Base-by-base conservation (phyloP, 2,113 vertebrate genomes). In the Dinomys branickii region DNA sequence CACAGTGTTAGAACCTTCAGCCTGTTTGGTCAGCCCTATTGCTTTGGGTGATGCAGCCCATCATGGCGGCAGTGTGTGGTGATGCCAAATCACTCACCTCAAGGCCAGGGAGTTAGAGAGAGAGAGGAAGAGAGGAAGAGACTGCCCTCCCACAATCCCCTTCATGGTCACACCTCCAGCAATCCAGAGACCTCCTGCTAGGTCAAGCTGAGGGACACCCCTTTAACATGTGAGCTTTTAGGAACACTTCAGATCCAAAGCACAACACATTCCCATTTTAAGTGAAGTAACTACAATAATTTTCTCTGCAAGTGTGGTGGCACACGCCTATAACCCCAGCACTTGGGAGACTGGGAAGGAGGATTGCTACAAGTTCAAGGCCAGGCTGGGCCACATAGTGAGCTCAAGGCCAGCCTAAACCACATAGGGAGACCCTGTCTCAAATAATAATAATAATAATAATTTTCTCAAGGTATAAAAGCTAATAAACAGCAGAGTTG, bases 401-500 rank as follows among this genome's bases (percentile, higher is more conserved):
- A 61, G 59, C 28, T 28, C 26, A 61, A 61, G 59, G 59, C 59
- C 65, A 67, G 7, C 65, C 65, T 67, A 16, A 67, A 67, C 65
- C n/a, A 67, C 33, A 67, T 19, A 67, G 16, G 16, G 65, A 67
- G 35, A 67, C 16, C 16, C 8, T 61, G 26, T 28, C 59, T 61
- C 59, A 67, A n/a, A 80, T 71, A 91, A 85, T 71, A 80, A 80
- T 77, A 93, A 80, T 58, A 83, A 80, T 71, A 93, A 85, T 69
- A 84, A 80, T 71, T 90, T 85, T 56, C 24, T 38, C 88, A 94
- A 85, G 17, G 2, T 85, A 52, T 75, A 59, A 85, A 94, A 87
- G 28, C 73, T 90, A 85, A 38, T 10, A 52, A 85, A 81, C 24
- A 88, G 38, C 63, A 80, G n/a, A 80, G 4, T 7, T 67, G 41